Evolutionary conservation across 2,113 vertebrate genomes (phyloP).

Genomic region (Alaudala cheleensis): DNA sequence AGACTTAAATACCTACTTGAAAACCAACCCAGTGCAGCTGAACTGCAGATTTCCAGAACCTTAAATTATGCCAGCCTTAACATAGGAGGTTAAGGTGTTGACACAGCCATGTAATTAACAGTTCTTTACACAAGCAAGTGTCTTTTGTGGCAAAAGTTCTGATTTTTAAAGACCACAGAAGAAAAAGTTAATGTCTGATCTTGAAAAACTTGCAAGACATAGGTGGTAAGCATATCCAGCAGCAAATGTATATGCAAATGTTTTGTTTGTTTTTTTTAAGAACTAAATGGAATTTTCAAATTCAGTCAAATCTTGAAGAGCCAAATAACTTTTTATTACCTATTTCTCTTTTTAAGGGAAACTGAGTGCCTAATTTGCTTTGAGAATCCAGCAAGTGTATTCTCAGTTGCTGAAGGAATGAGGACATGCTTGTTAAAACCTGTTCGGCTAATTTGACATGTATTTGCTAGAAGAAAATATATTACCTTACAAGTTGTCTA

Average conservation of each 20-base stretch:
- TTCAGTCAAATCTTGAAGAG: neutral
- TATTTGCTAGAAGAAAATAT: constrained; percentile 32
- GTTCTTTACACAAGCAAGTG: neutral
- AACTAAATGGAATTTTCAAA: neutral
- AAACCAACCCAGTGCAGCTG: neutral
- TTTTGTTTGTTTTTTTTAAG: neutral
- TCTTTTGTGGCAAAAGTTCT: neutral
- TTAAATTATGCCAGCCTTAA: neutral
- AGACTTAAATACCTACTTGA: neutral
- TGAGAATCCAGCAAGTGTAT: neutral
- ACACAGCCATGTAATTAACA: neutral
- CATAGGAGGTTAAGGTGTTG: neutral
- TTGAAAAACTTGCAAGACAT: neutral
- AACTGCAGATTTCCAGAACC: neutral
- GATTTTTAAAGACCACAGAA: neutral
- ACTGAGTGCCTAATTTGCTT: neutral
- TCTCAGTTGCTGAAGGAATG: constrained; percentile 42
- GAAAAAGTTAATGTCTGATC: neutral
- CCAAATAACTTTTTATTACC: neutral
- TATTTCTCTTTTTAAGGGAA: neutral
- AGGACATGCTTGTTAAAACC: constrained; percentile 40
- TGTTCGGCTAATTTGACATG: constrained; percentile 38
- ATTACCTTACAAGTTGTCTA: constrained; percentile 47
- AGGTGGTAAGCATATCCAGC: neutral
- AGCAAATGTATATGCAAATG: neutral